Conservation (phyloP, 1,140 invertebrate genomes). For the Bombyx mori region DNA sequence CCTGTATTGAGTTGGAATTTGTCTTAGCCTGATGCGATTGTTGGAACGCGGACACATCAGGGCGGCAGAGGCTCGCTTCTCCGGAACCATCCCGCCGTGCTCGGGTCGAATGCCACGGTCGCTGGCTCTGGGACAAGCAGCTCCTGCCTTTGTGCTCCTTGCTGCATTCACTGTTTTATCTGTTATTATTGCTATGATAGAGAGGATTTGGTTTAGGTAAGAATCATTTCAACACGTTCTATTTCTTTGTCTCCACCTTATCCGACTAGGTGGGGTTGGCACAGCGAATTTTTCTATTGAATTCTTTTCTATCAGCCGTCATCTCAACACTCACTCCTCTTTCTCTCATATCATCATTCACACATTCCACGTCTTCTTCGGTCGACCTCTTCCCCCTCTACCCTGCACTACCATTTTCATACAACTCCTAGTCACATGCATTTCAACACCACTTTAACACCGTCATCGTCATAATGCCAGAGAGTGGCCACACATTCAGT, state of each 20-base stretch:
- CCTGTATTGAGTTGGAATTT: too few relatives aligned
- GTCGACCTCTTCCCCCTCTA: too few relatives aligned
- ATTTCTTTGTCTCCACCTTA: too few relatives aligned
- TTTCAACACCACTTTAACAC: too few relatives aligned
- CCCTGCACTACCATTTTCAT: too few relatives aligned
- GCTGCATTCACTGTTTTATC: slow-evolving; percentile 17
- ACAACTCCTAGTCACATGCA: too few relatives aligned
- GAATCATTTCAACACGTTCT: neutral
- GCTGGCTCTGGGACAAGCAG: slow-evolving; percentile 44
- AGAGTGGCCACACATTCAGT: too few relatives aligned
- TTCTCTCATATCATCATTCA: too few relatives aligned
- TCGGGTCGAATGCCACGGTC: slow-evolving; percentile 40
- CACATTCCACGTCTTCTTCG: too few relatives aligned
- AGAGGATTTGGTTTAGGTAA: slow-evolving; percentile 38
- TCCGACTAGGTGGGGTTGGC: too few relatives aligned
- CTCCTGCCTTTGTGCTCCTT: slow-evolving; percentile 45
- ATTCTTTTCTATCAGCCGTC: neutral
- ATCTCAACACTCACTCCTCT: too few relatives aligned
- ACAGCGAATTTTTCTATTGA: neutral
- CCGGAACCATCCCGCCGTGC: slow-evolving; percentile 26
- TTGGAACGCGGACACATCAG: slow-evolving; percentile 40
- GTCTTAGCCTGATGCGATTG: slow-evolving; percentile 36
- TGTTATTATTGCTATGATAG: slow-evolving; percentile 26
- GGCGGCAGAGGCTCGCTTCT: slow-evolving; percentile 23
- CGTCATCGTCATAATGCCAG: too few relatives aligned